phyloP scores from a whole-genome alignment of 1,140 invertebrate genomes.

The Sinonovacula constricta region DNA sequence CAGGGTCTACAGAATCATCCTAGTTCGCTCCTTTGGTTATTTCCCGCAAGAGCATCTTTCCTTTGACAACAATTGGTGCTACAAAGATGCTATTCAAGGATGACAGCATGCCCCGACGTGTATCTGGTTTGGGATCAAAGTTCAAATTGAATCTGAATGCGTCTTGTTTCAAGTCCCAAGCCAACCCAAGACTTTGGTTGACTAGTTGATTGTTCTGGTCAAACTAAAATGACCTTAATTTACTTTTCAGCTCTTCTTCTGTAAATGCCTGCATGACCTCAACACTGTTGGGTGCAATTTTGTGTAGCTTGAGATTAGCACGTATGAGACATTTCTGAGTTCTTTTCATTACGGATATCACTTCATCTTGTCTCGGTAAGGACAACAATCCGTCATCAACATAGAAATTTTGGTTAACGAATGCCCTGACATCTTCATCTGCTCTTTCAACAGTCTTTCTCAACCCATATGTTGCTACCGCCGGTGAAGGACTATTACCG shows the following conservation, averaged over 20 bases:
- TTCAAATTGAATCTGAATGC: neutral
- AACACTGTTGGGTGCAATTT: constrained; percentile 33
- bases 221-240: neutral
- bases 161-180: neutral
- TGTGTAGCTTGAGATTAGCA: constrained; percentile 48
- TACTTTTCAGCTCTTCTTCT: constrained; percentile 12
- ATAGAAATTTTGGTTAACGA: constrained; percentile 48
- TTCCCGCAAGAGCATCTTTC: constrained; percentile 9
- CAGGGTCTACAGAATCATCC: neutral
- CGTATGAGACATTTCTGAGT: constrained; percentile 1
- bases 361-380: neutral
- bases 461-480: constrained; percentile 44
- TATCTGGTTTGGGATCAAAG: neutral
- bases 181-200: constrained; percentile 12
- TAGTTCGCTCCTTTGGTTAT: neutral
- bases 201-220: neutral
- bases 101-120: neutral
- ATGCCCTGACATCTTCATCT: constrained; percentile 27
- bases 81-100: neutral
- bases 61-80: neutral
- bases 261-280: constrained; percentile 41
- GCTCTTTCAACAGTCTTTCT: constrained; percentile 8
- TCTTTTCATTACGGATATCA: neutral
- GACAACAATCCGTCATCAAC: constrained; percentile 15
- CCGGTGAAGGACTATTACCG: constrained; percentile 49